phyloP scores from a whole-genome alignment of 2,888 invertebrate species.

The Eupithecia centaureata region DNA sequence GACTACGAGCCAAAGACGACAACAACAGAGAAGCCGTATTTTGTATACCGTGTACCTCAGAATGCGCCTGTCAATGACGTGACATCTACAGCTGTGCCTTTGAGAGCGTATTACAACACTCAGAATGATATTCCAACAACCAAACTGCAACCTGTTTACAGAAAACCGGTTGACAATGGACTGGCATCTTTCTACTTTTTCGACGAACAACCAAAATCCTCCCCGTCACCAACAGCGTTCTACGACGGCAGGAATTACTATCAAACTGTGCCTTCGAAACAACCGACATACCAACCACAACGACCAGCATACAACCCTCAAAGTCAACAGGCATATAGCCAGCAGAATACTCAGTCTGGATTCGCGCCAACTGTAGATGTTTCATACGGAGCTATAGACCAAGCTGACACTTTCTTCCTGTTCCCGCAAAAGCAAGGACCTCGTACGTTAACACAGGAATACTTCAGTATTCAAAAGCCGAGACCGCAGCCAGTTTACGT shows the following conservation, averaged over 20 bases:
- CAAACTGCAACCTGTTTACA: slow-evolving; percentile 79
- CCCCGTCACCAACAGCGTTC: slow-evolving; percentile 82
- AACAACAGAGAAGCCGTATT: slow-evolving; percentile 78
- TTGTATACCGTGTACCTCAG: slow-evolving; percentile 79
- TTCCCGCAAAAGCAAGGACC: slow-evolving; percentile 82
- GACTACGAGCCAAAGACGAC: slow-evolving; percentile 74
- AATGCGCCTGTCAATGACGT: slow-evolving; percentile 69
- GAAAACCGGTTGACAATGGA: slow-evolving; percentile 73
- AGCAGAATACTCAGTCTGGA: slow-evolving; percentile 64
- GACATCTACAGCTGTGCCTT: slow-evolving; percentile 85
- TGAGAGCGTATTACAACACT: slow-evolving; percentile 84
- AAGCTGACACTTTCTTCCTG: slow-evolving; percentile 74
- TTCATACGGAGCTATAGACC: slow-evolving; percentile 75
- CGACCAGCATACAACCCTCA: slow-evolving; percentile 26
- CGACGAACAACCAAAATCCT: slow-evolving; percentile 85
- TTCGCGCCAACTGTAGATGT: slow-evolving; percentile 73
- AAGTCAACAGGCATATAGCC: slow-evolving; percentile 43
- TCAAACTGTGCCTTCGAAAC: slow-evolving; percentile 63
- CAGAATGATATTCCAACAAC: slow-evolving; percentile 82
- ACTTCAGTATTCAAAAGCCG: slow-evolving; percentile 80
- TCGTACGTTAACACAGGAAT: slow-evolving; percentile 79
- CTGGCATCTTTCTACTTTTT: slow-evolving; percentile 87
- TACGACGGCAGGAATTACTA: slow-evolving; percentile 78
- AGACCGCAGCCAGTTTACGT: slow-evolving; percentile 69
- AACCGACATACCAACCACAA: slow-evolving; percentile 43